These are phyloP conservation scores for Okapia johnstoni DNA, from an alignment of 2,113 vertebrate species.

Conservation along the genomic window DNA sequence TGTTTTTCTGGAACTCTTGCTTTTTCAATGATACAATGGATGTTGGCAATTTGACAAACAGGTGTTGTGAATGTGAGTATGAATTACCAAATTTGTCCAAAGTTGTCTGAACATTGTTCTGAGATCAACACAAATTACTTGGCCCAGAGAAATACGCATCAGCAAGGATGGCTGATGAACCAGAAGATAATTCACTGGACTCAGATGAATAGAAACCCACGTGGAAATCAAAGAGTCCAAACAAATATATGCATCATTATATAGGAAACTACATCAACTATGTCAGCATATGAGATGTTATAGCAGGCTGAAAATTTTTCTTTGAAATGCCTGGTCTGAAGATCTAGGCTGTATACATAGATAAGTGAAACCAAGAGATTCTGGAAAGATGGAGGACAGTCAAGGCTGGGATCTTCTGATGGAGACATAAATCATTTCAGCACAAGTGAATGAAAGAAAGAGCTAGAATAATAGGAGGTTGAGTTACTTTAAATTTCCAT, in stretches of 20 bases:
- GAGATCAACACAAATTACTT: background rate
- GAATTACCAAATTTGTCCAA: background rate
- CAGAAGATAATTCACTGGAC: background rate
- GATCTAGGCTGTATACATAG: background rate
- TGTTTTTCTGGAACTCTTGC: background rate
- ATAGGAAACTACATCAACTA: background rate
- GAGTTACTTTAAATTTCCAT: constrained; percentile 10
- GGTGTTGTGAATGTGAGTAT: background rate
- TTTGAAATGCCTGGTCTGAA: background rate
- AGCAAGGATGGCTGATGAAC: background rate
- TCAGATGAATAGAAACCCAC: background rate
- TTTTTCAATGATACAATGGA: background rate
- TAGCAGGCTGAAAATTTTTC: background rate
- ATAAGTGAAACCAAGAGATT: background rate
- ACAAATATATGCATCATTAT: background rate
- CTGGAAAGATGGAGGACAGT: background rate
- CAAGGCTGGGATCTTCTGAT: background rate
- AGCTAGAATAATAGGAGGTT: background rate
- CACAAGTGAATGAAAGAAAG: background rate
- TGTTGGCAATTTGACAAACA: background rate
- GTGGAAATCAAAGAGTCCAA: background rate
- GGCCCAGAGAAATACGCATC: background rate
- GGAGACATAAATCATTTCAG: background rate
- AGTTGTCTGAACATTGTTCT: background rate
- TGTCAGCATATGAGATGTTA: background rate